phyloP scores from a whole-genome alignment of 2,113 vertebrate species.

The Apistogramma diplotaenia region DNA sequence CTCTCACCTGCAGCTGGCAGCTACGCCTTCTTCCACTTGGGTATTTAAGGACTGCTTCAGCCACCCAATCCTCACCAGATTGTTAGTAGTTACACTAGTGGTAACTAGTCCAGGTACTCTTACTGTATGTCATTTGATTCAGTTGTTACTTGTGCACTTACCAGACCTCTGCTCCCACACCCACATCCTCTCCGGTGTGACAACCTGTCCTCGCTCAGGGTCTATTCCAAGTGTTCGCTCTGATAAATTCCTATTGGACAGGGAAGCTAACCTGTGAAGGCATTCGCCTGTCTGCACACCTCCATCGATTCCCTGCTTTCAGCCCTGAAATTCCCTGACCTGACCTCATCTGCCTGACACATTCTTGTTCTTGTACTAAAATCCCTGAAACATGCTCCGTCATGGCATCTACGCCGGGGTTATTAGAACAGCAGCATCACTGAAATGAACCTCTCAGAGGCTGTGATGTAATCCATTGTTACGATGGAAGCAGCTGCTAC shows the following conservation, averaged over 20 bases:
- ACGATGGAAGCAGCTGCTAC: background rate
- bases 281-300: too few relatives aligned
- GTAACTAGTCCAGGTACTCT: background rate
- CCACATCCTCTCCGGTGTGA: background rate
- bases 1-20: too few relatives aligned
- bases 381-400: background rate
- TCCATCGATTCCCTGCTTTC: too few relatives aligned
- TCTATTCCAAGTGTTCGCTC: background rate
- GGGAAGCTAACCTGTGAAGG: background rate
- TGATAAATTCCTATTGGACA: background rate
- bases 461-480: background rate
- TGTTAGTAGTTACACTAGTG: too few relatives aligned
- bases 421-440: background rate
- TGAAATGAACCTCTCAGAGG: background rate
- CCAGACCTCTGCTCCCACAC: background rate
- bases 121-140: background rate
- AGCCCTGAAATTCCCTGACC: background rate
- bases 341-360: background rate
- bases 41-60: background rate
- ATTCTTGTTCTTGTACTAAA: background rate
- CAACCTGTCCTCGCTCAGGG: background rate
- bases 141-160: background rate
- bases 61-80: background rate
- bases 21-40: background rate
- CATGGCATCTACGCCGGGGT: background rate